Evolutionary conservation across 2,113 vertebrate genomes (phyloP).

Genomic region (Tautogolabrus adspersus): DNA sequence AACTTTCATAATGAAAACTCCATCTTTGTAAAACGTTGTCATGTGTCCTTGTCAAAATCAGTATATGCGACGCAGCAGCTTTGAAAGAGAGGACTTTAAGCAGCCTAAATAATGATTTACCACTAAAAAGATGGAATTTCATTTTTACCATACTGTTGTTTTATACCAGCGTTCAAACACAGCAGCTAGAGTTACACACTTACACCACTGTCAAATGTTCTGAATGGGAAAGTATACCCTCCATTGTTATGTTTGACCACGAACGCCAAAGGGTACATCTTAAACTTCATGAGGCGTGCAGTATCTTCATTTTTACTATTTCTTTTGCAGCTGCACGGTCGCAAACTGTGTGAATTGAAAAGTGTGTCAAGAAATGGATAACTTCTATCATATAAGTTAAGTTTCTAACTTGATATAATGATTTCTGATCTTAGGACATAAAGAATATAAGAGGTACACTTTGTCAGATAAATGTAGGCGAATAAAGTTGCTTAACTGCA

Average conservation of each 20-base stretch:
- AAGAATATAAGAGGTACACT: too few relatives aligned
- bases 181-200: conserved; percentile 46
- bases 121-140: conserved; percentile 23
- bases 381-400: not conserved
- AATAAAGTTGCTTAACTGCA: too few relatives aligned
- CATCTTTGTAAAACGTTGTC: not conserved
- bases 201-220: not conserved
- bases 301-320: conserved; percentile 4
- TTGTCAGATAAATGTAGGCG: too few relatives aligned
- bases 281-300: conserved; percentile 38
- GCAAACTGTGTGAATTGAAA: not conserved
- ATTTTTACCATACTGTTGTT: conserved; percentile 32
- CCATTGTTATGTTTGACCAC: conserved; percentile 60
- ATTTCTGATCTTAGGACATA: not conserved
- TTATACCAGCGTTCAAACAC: conserved; percentile 23
- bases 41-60: not conserved
- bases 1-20: too few relatives aligned
- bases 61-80: not conserved
- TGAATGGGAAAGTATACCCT: conserved; percentile 25
- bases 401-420: not conserved
- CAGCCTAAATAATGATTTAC: conserved; percentile 11
- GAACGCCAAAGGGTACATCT: conserved; percentile 37
- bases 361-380: not conserved
- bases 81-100: not conserved
- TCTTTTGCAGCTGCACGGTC: conserved; percentile 9